These are phyloP conservation scores for Napeogenes sylphis DNA, from an alignment of 2,888 invertebrate species.

Conservation along the genomic window DNA sequence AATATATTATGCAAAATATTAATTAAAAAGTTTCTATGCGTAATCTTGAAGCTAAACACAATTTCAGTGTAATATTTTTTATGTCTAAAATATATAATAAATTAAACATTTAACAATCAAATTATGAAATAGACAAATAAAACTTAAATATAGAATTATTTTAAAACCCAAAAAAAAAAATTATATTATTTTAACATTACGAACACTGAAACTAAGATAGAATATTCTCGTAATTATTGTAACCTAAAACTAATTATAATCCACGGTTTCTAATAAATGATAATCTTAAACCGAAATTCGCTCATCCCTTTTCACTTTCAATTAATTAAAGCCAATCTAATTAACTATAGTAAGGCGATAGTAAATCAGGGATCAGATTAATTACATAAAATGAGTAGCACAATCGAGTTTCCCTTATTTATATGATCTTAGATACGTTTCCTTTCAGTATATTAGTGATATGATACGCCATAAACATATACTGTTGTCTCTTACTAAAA, in stretches of 20 bases:
- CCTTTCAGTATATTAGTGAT: conserved; percentile 52
- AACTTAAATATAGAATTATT: too few species aligned
- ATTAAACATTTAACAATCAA: too few species aligned
- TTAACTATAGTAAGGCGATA: conserved; percentile 31
- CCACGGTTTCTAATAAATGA: not conserved
- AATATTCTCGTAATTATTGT: not conserved
- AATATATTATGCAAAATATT: too few species aligned
- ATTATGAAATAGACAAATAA: too few species aligned
- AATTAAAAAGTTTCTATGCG: too few species aligned
- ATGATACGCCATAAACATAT: conserved; percentile 39
- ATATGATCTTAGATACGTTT: conserved; percentile 47
- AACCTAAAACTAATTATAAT: conserved; percentile 3
- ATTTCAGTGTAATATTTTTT: too few species aligned
- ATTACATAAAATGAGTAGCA: conserved; percentile 37
- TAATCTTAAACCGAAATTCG: conserved; percentile 16
- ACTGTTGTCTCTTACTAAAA: conserved; percentile 39
- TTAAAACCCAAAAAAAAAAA: too few species aligned
- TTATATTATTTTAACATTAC: too few species aligned
- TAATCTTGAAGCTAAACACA: too few species aligned
- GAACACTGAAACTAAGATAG: too few species aligned
- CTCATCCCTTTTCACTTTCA: conserved; percentile 28
- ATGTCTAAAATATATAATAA: too few species aligned
- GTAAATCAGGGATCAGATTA: conserved; percentile 39
- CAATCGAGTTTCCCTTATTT: conserved; percentile 36
- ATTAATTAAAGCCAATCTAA: conserved; percentile 33